phyloP scores from a whole-genome alignment of 2,888 invertebrate species.

The Chymomyza fuscimana region DNA sequence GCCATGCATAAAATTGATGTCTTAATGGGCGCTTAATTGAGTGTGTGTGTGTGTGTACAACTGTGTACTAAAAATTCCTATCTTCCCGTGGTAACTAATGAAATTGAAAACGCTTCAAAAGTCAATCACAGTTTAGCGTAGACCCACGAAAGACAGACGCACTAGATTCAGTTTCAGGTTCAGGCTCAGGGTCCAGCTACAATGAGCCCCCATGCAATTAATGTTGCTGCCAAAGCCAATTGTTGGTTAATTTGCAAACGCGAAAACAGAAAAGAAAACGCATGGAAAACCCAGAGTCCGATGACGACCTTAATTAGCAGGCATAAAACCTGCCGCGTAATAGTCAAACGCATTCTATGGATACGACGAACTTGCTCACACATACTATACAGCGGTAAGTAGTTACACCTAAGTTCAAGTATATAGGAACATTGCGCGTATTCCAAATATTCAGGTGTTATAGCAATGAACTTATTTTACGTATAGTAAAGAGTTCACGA shows the following conservation, averaged over 20 bases:
- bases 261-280: conserved; percentile 43
- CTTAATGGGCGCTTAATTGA: conserved; percentile 44
- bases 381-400: not conserved
- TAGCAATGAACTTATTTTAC: too few relatives aligned
- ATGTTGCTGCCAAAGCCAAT: conserved; percentile 39
- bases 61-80: conserved; percentile 3
- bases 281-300: conserved; percentile 40
- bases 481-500: too few relatives aligned
- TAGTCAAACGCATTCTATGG: conserved; percentile 46
- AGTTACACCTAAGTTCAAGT: not conserved
- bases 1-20: conserved; percentile 27
- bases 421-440: not conserved
- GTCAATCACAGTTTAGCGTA: not conserved
- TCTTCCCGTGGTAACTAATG: conserved; percentile 13
- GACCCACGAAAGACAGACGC: not conserved
- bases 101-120: conserved; percentile 34
- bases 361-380: not conserved
- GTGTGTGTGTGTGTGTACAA: conserved; percentile 5
- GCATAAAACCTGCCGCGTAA: conserved; percentile 36
- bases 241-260: conserved; percentile 72
- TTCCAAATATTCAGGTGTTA: not conserved
- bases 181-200: conserved; percentile 10
- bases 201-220: conserved; percentile 59
- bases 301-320: conserved; percentile 75
- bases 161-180: not conserved